Conservation (phyloP, 2,888 invertebrate species). For the Hofmannophila pseudospretella region DNA sequence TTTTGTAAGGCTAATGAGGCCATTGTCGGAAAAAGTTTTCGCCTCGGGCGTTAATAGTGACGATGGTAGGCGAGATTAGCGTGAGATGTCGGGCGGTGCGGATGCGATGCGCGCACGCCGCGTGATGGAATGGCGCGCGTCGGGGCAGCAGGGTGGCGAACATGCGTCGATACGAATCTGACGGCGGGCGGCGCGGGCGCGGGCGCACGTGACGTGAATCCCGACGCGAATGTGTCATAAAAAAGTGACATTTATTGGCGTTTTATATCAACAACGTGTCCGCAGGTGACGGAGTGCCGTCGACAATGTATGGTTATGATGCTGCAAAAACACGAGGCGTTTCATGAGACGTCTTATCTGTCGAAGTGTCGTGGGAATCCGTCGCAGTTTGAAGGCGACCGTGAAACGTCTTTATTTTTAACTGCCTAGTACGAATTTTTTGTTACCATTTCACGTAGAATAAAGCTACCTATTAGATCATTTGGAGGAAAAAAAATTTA, state of each 20-base stretch:
- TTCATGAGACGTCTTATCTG: constrained; percentile 54
- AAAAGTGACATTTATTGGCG: constrained; percentile 76
- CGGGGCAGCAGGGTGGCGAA: constrained; percentile 33
- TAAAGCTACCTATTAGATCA: too few relatives aligned
- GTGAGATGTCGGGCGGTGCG: constrained; percentile 31
- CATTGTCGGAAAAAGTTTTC: constrained; percentile 58
- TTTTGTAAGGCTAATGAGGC: constrained; percentile 68
- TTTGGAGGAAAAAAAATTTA: too few relatives aligned
- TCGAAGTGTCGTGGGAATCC: constrained; percentile 53
- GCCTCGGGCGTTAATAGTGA: constrained; percentile 48
- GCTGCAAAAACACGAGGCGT: constrained; percentile 67
- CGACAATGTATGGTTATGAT: constrained; percentile 59
- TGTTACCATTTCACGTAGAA: constrained; percentile 16
- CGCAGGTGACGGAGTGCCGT: constrained; percentile 56
- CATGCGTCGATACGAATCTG: constrained; percentile 60
- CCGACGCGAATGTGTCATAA: constrained; percentile 60
- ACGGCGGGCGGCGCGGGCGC: constrained; percentile 35
- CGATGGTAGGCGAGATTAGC: constrained; percentile 56
- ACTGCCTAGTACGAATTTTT: constrained; percentile 25
- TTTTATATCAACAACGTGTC: constrained; percentile 73
- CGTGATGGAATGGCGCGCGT: constrained; percentile 60
- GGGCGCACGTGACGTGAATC: constrained; percentile 69
- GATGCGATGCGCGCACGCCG: too few relatives aligned
- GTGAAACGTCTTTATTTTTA: constrained; percentile 46
- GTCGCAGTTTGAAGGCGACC: constrained; percentile 21